Conservation (phyloP, 2,888 invertebrate species). For the Callyntrura guangdongensis region DNA sequence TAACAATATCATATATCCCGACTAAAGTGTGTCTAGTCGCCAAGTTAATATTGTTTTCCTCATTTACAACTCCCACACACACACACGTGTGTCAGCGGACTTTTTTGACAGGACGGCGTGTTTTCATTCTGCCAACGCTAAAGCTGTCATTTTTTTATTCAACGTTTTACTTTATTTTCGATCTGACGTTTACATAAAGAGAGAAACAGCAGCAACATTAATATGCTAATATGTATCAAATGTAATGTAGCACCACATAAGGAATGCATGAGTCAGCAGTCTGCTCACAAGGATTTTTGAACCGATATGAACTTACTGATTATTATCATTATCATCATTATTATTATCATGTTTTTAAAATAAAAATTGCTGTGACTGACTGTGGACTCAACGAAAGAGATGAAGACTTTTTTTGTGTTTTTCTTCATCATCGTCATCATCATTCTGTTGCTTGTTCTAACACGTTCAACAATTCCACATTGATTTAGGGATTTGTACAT, state of each 20-base stretch:
- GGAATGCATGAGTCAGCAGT: constrained; percentile 64
- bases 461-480: constrained; percentile 41
- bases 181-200: constrained; percentile 2
- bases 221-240: constrained; percentile 53
- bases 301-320: constrained; percentile 54
- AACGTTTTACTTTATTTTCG: constrained; percentile 16
- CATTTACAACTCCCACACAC: constrained; percentile 37
- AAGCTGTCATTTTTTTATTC: constrained; percentile 64
- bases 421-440: constrained; percentile 3
- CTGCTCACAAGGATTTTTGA: constrained; percentile 29
- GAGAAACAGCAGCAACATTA: constrained; percentile 41
- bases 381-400: background rate
- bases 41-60: background rate
- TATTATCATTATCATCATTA: constrained; percentile 19
- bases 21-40: background rate
- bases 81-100: constrained; percentile 25
- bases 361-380: constrained; percentile 35
- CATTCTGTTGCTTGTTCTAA: constrained; percentile 42
- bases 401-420: constrained; percentile 15
- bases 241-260: constrained; percentile 57
- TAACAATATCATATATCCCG: background rate
- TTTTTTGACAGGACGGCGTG: constrained; percentile 31
- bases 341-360: constrained; percentile 11
- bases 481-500: background rate
- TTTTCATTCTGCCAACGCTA: constrained; percentile 52